Percentiles rank a stretch among this genome's conserved stretches.
These are phyloP conservation scores for Falco peregrinus DNA, from an alignment of 2,797 vertebrate species.

Conservation along the genomic window DNA sequence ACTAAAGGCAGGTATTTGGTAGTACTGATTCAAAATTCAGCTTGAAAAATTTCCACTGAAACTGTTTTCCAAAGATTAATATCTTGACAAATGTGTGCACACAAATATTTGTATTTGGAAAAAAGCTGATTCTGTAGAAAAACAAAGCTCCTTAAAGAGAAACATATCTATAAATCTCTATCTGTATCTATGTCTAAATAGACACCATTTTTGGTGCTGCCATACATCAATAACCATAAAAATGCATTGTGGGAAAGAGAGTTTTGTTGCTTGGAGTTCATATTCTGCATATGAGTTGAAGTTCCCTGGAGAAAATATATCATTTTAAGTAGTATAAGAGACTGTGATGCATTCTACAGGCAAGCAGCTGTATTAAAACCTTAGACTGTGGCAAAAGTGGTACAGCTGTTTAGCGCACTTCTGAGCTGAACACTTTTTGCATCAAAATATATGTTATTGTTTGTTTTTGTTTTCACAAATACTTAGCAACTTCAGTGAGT, in stretches of 20 bases:
- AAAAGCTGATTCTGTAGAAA: not conserved
- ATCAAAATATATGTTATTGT: not conserved
- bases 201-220: not conserved
- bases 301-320: not conserved
- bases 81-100: not conserved
- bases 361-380: not conserved
- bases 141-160: not conserved
- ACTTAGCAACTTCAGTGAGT: not conserved
- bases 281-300: not conserved
- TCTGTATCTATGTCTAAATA: not conserved
- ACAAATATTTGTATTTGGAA: not conserved
- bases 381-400: not conserved
- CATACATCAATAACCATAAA: not conserved
- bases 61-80: not conserved
- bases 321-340: not conserved
- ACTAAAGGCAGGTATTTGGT: not conserved
- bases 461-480: not conserved
- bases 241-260: not conserved
- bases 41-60: not conserved
- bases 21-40: not conserved
- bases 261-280: not conserved
- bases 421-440: not conserved
- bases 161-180: not conserved
- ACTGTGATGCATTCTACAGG: not conserved
- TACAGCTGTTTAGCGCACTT: not conserved